phyloP scores from a whole-genome alignment of 1,140 invertebrate genomes.

The Teleopsis dalmanni region DNA sequence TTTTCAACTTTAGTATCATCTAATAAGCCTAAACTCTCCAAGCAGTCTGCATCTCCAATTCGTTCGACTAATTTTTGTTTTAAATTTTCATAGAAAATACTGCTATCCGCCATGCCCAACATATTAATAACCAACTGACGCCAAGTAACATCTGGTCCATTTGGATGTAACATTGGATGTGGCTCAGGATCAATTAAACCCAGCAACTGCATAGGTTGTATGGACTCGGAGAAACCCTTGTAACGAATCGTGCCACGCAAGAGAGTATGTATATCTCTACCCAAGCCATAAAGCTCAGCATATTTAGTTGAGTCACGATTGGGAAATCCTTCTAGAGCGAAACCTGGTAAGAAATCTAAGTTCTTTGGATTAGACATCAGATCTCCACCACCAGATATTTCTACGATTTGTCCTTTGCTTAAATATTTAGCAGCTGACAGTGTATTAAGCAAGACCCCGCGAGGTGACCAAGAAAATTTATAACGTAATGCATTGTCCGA shows the following conservation, averaged over 20 bases:
- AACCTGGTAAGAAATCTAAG: slow-evolving; percentile 90
- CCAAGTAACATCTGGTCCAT: slow-evolving; percentile 96
- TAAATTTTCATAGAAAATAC: slow-evolving; percentile 91
- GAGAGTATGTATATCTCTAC: slow-evolving; percentile 74
- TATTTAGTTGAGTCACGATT: slow-evolving; percentile 95
- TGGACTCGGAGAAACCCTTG: slow-evolving; percentile 79
- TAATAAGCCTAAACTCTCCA: slow-evolving; percentile 84
- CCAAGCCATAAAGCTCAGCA: slow-evolving; percentile 75
- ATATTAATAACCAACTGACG: slow-evolving; percentile 80
- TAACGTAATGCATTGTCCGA: slow-evolving; percentile 92
- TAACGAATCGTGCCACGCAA: slow-evolving; percentile 88
- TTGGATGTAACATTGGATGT: slow-evolving; percentile 82
- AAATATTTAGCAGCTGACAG: slow-evolving; percentile 82
- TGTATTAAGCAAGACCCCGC: slow-evolving; percentile 83
- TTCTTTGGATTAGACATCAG: slow-evolving; percentile 71
- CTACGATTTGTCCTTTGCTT: slow-evolving; percentile 75
- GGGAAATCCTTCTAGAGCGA: slow-evolving; percentile 89
- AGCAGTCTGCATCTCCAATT: slow-evolving; percentile 62
- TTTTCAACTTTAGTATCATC: slow-evolving; percentile 77
- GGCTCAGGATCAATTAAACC: slow-evolving; percentile 82
- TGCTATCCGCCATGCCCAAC: slow-evolving; percentile 72
- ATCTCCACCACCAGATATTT: slow-evolving; percentile 82
- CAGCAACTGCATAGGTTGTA: slow-evolving; percentile 75
- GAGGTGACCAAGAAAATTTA: slow-evolving; percentile 97
- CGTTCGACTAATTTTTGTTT: slow-evolving; percentile 70